These are phyloP conservation scores for Xestia rhomboidea DNA, from an alignment of 2,888 invertebrate genomes.

Conservation along the genomic window DNA sequence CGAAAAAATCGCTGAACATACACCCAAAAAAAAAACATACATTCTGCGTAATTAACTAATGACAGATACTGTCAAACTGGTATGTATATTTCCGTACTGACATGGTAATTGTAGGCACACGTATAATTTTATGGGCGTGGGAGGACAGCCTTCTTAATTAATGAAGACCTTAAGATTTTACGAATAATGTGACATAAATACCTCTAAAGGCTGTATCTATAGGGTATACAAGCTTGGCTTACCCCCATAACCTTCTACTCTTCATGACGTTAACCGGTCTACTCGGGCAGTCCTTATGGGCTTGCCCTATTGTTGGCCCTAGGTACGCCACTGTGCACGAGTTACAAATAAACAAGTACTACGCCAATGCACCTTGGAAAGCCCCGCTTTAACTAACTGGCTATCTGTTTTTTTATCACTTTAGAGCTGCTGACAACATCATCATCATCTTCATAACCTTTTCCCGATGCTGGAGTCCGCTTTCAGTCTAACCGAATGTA, in stretches of 20 bases:
- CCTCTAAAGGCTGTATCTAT: background rate
- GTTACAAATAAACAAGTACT: background rate
- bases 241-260: too few relatives aligned
- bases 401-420: background rate
- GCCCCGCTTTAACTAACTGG: too few relatives aligned
- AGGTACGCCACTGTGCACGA: background rate
- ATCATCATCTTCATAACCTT: background rate
- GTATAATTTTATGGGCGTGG: slow-evolving; percentile 24
- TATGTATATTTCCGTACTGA: slow-evolving; percentile 14
- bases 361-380: background rate
- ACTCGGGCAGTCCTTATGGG: too few relatives aligned
- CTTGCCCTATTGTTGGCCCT: too few relatives aligned
- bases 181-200: slow-evolving; percentile 21
- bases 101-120: slow-evolving; percentile 7
- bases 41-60: background rate
- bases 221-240: background rate
- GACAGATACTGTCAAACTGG: slow-evolving; percentile 10
- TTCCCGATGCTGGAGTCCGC: background rate
- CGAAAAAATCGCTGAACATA: background rate
- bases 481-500: too few relatives aligned
- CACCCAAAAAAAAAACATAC: background rate
- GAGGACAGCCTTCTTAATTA: slow-evolving; percentile 13
- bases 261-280: too few relatives aligned
- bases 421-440: too few relatives aligned
- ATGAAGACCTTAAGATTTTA: slow-evolving; percentile 4